These are phyloP conservation scores for Pygmarrhopalites habei DNA, from an alignment of 1,140 invertebrate species.

Conservation along the genomic window DNA sequence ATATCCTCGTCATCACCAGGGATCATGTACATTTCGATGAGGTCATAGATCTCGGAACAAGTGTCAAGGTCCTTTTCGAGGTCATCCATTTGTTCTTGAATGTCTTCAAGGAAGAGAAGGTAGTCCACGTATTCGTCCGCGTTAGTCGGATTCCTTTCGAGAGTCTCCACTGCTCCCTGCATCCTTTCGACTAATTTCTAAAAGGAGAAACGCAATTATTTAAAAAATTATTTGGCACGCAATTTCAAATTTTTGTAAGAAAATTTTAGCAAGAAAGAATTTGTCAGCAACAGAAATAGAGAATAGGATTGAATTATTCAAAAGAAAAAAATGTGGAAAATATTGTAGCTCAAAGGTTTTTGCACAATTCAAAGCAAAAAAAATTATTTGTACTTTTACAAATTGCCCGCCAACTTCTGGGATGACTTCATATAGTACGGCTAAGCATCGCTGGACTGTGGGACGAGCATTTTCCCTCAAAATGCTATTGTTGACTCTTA, in stretches of 20 bases:
- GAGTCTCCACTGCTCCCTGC: conserved; percentile 52
- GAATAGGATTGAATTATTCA: too few relatives aligned
- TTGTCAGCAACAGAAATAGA: too few relatives aligned
- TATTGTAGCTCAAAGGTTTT: too few relatives aligned
- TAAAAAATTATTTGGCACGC: too few relatives aligned
- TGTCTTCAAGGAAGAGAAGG: conserved; percentile 60
- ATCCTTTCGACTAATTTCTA: conserved; percentile 52
- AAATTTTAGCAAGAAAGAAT: too few relatives aligned
- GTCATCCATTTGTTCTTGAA: conserved; percentile 45
- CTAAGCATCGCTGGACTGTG: conserved; percentile 58
- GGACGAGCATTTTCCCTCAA: conserved; percentile 63
- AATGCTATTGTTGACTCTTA: conserved; percentile 58
- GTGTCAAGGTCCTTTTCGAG: conserved; percentile 21
- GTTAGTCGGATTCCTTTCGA: conserved; percentile 50
- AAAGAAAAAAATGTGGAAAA: too few relatives aligned
- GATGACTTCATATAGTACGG: conserved; percentile 52
- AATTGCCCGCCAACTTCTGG: conserved; percentile 54
- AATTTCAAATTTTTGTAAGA: too few relatives aligned
- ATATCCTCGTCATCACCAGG: background rate
- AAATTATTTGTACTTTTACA: too few relatives aligned
- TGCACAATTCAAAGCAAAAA: too few relatives aligned
- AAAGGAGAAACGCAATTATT: too few relatives aligned
- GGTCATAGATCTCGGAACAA: conserved; percentile 13
- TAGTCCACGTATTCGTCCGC: conserved; percentile 61
- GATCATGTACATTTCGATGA: conserved; percentile 12